Conservation (phyloP, 2,797 vertebrate species). For the Scolopax bukidnonensis region DNA sequence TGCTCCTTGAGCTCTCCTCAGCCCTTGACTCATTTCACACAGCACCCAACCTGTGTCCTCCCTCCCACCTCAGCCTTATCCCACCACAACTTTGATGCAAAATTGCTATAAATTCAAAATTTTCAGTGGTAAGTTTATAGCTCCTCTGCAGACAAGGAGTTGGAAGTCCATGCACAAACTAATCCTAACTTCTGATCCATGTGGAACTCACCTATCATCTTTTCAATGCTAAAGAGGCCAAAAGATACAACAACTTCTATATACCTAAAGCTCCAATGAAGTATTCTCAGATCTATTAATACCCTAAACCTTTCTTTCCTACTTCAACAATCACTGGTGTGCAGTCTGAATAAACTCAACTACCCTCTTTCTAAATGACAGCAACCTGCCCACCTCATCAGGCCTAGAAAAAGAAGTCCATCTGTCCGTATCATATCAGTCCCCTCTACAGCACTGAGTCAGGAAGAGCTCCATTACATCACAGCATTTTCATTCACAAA, state of each 20-base stretch:
- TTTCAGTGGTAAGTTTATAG: background rate
- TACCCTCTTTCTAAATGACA: background rate
- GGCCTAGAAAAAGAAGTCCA: background rate
- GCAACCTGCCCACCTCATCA: background rate
- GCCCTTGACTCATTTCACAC: background rate
- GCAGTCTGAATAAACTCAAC: background rate
- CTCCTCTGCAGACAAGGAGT: background rate
- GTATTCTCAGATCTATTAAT: background rate
- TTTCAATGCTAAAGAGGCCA: background rate
- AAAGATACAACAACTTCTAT: background rate
- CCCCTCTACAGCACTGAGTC: accelerated
- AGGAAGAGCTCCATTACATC: background rate
- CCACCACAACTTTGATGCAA: background rate
- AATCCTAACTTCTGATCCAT: background rate
- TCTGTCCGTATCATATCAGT: accelerated
- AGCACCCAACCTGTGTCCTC: background rate
- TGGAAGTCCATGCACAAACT: background rate
- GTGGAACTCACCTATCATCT: background rate
- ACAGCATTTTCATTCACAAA: background rate
- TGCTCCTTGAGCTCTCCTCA: background rate
- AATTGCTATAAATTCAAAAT: background rate
- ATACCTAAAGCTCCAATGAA: background rate
- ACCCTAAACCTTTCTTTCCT: background rate
- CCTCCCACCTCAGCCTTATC: background rate
- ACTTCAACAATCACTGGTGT: background rate